Base-by-base conservation (phyloP, 2,888 invertebrate genomes). In the Drosophila ustulata region DNA sequence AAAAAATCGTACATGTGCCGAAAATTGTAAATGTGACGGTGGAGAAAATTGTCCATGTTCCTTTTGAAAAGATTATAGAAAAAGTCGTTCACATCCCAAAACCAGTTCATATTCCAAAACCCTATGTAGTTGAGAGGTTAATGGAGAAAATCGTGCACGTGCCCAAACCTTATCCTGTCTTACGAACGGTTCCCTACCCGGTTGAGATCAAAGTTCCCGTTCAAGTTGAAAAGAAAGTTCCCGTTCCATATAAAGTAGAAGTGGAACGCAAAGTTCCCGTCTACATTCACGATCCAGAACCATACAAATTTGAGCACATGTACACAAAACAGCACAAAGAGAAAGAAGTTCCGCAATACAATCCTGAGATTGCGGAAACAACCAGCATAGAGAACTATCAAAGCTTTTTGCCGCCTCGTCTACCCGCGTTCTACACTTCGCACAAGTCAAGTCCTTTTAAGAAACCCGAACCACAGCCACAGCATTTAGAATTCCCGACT, bases 11-110 rank as follows among this genome's bases (percentile, higher is more conserved):
- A 0, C 92, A 92, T 50, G 90, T 93, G 4, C 93, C 93, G 86
- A 94, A 94, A 65, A 93, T 94, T 73, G 80, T 90, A 18, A 94
- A 94, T 50, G 94, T 94, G 78, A 94, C 94, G 0, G 94, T 94
- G 57, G 94, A 94, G 88, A 90, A 88, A 78, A 81, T 91, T 45
- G 83, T 94, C n/a, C 94, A 50, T 87, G 91, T 78, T 7, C 91
- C 92, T 0, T 84, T 90, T 0, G 90, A 91, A 49, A 91, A 90
- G 70, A 80, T 75, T 92, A 93, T 94, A 9, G 94, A 92, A 53
- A 92, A 92, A 69, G 79, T 91, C 1, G 93, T 93, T n/a, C 94
- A 90, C 92, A 93, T 91, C 9, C 91, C 92, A 2, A 94, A 94
- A 18, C 94, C 90, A 11, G 93, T 93, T 11, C 94, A 90, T 91